Percentiles rank a stretch among this genome's conserved stretches.
These are phyloP conservation scores for Periophthalmus modestus DNA, from an alignment of 2,113 vertebrate genomes.

Conservation along the genomic window DNA sequence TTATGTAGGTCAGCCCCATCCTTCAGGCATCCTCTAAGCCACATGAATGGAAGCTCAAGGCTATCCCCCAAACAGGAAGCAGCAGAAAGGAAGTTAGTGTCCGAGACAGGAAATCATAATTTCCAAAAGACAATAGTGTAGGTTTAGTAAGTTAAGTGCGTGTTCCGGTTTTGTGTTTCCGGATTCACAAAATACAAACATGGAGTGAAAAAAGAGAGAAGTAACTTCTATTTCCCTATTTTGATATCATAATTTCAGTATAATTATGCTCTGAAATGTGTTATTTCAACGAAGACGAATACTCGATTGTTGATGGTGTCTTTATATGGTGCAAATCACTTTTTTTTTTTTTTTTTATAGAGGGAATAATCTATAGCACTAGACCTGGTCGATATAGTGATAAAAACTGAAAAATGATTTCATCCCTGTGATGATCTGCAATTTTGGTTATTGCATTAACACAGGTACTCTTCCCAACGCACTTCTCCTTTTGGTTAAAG, in stretches of 20 bases:
- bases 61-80: slow-evolving; percentile 77
- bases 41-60: slow-evolving; percentile 70
- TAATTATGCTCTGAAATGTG: neutral
- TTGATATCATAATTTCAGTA: neutral
- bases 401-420: no score
- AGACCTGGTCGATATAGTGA: no score
- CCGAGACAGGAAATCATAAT: slow-evolving; percentile 67
- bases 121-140: slow-evolving; percentile 67
- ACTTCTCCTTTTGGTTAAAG: no score
- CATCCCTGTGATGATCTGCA: no score
- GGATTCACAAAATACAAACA: slow-evolving; percentile 21
- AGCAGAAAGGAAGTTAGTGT: slow-evolving; percentile 70
- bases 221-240: neutral
- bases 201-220: neutral
- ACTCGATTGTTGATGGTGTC: no score
- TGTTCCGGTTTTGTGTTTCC: slow-evolving; percentile 30
- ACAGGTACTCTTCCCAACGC: no score
- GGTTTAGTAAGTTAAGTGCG: slow-evolving; percentile 53
- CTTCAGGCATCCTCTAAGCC: slow-evolving; percentile 33
- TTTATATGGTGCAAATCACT: neutral
- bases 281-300: neutral
- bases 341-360: neutral
- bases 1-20: slow-evolving; percentile 54
- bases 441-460: no score
- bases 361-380: no score